Evolutionary conservation across 2,797 vertebrate species (phyloP).

Genomic region (Argya squamiceps): DNA sequence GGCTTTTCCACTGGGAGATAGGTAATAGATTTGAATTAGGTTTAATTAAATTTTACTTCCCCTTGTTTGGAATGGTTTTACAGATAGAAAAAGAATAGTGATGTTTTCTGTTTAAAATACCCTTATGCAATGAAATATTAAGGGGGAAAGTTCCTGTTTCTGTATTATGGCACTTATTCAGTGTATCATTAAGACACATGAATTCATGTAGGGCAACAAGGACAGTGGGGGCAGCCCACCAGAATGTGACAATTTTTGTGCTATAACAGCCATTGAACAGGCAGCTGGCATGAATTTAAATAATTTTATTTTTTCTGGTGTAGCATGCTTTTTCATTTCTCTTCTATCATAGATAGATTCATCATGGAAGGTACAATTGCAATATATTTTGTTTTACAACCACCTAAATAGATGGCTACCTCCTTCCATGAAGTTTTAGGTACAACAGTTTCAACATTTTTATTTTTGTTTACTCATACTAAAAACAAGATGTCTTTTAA

Average conservation of each 20-base stretch:
- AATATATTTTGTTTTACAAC: neutral
- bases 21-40: neutral
- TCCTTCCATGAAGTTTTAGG: neutral
- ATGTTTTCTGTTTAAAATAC: neutral
- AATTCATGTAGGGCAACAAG: neutral
- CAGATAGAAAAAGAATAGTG: neutral
- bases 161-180: neutral
- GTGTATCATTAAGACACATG: neutral
- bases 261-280: neutral
- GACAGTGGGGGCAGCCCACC: neutral
- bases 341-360: neutral
- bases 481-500: neutral
- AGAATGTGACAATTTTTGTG: neutral
- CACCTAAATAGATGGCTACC: neutral
- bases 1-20: neutral
- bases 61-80: neutral
- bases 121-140: neutral
- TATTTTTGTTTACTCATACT: neutral
- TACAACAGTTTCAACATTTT: neutral
- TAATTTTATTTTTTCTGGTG: neutral
- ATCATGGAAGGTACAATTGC: neutral
- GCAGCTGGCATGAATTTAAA: neutral
- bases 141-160: neutral
- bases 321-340: neutral
- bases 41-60: conserved; percentile 30